Evolutionary conservation across 1,140 invertebrate genomes (phyloP), one percentile per base, ranked within the genome.

Genomic region (Drosophila kohkoa): DNA sequence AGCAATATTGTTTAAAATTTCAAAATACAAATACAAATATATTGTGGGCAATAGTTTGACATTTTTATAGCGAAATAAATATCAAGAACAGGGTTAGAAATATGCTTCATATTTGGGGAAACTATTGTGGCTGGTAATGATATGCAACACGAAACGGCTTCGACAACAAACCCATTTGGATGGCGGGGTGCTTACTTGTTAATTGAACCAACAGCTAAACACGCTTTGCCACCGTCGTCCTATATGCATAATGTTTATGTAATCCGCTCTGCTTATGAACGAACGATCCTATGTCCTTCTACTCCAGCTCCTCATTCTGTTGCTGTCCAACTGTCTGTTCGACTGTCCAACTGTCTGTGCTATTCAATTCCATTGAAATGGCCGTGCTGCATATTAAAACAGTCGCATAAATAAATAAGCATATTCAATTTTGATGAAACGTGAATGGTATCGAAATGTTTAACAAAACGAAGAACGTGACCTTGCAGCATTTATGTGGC

Each of bases 371-470:
- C 76, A 74, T 55, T 67, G 58, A 77, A 59, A 65, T 45, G 69
- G 51, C 67, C 79, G 82, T 69, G 73, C 74, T 88, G 82, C 82
- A 87, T 87, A 87, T 87, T 88, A 87, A 87, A 83, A 75, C 73
- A 81, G 83, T 69, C 69, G 73, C 83, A 87, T 87, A 88, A 87
- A 87, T 87, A 87, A 88, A 87, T 87, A 87, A 88, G 77, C 77
- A 80, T 89, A 87, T 89, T 87, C 80, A 87, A 87, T 87, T 87
- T 83, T 80, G 83, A 83, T 83, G 85, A 70, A 81, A 87, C 85
- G 83, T 88, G 80, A 83, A 87, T 68, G 66, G 83, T 87, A 83
- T 87, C 80, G 83, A 88, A 88, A 88, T 87, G 80, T 89, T 88
- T 80, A 88, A 81, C 83, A 83, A 83, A 87, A 79, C 76, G 52